These are phyloP conservation scores for Hydrolagus affinis DNA, from an alignment of 2,113 vertebrate genomes.

Conservation along the genomic window DNA sequence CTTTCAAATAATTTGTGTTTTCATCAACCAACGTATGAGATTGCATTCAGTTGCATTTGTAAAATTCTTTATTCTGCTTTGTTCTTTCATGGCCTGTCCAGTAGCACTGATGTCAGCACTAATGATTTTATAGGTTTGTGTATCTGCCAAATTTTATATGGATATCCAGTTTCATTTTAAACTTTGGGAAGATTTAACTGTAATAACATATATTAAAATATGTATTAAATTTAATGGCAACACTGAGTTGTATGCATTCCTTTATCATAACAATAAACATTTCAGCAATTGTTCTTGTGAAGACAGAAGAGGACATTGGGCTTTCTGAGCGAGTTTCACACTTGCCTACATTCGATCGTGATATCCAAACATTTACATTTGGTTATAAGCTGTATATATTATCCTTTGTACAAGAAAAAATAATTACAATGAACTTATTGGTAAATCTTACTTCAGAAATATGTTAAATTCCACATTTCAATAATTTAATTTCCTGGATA, in stretches of 20 bases:
- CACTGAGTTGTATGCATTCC: neutral
- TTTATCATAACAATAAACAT: neutral
- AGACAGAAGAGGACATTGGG: neutral
- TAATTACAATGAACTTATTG: neutral
- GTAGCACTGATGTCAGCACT: neutral
- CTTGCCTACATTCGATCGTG: neutral
- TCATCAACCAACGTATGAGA: neutral
- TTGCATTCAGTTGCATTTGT: no score
- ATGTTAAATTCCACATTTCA: neutral
- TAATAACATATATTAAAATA: neutral
- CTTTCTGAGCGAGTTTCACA: neutral
- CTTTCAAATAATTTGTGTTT: neutral
- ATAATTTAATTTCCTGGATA: neutral
- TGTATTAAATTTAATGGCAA: neutral
- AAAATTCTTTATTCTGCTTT: neutral
- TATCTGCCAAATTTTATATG: neutral
- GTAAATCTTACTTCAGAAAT: neutral
- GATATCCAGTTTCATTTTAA: neutral
- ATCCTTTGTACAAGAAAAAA: neutral
- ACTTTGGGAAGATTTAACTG: neutral
- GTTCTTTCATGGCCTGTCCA: neutral
- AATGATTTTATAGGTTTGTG: neutral
- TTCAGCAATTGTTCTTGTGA: neutral
- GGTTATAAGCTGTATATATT: neutral
- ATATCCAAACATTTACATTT: neutral